These are phyloP conservation scores for Griposia aprilina DNA, from an alignment of 2,888 invertebrate species.

Conservation along the genomic window DNA sequence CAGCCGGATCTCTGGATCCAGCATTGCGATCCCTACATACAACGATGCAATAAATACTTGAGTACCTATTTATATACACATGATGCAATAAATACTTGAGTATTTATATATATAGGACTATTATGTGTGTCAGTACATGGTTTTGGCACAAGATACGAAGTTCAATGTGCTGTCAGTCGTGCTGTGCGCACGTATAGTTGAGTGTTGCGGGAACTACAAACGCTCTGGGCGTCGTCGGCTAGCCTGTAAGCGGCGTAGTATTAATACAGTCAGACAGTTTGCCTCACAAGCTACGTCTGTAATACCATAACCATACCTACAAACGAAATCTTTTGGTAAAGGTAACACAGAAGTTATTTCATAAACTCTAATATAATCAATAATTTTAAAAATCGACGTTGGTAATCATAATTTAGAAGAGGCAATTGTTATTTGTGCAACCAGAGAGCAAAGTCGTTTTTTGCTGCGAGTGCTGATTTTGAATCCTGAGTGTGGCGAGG, in stretches of 20 bases:
- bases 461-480: too few relatives aligned
- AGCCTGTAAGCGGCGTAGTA: not conserved
- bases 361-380: not conserved
- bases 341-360: not conserved
- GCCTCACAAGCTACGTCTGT: not conserved
- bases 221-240: not conserved
- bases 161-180: not conserved
- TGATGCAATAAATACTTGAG: not conserved
- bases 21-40: not conserved
- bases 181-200: not conserved
- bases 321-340: not conserved
- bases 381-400: not conserved
- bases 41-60: not conserved
- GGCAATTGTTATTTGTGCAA: too few relatives aligned
- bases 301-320: not conserved
- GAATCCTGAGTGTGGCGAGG: too few relatives aligned
- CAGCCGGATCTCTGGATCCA: too few relatives aligned
- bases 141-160: not conserved
- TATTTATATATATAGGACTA: too few relatives aligned
- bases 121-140: not conserved
- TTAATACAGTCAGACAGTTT: not conserved
- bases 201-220: not conserved
- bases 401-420: not conserved
- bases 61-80: too few relatives aligned
- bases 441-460: too few relatives aligned